Evolutionary conservation across 2,797 vertebrate genomes (phyloP).

Genomic region (Synaphobranchus kaupii): DNA sequence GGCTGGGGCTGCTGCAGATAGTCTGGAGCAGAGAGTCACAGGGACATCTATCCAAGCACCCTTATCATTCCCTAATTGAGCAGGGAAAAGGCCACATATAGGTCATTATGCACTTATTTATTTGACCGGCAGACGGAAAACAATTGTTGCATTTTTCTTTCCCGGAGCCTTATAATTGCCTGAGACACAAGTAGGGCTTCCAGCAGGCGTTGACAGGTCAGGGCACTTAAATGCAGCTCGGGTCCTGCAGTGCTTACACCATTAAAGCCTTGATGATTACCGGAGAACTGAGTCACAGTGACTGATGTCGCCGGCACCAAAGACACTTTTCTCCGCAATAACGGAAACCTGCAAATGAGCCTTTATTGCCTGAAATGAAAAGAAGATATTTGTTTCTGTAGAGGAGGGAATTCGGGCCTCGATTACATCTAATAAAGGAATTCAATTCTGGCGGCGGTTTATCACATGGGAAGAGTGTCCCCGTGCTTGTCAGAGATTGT

Average conservation of each 20-base stretch:
- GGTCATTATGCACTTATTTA: constrained; percentile 72
- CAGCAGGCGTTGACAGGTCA: constrained; percentile 57
- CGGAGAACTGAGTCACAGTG: constrained; percentile 46
- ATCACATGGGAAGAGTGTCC: constrained; percentile 64
- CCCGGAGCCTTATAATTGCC: constrained; percentile 66
- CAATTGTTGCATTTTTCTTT: constrained; percentile 54
- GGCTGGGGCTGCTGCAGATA: constrained; percentile 54
- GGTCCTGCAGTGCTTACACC: constrained; percentile 57
- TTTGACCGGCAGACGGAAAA: constrained; percentile 63
- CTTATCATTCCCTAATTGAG: constrained; percentile 64
- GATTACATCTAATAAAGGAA: constrained; percentile 67
- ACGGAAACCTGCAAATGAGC: constrained; percentile 54
- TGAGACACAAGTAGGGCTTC: constrained; percentile 60
- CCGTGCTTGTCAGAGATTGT: constrained; percentile 74
- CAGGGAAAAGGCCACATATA: constrained; percentile 58
- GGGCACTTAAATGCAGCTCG: constrained; percentile 57
- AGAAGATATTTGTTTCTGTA: constrained; percentile 58
- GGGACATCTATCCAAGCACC: constrained; percentile 65
- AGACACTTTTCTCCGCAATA: constrained; percentile 49
- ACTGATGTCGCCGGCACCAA: constrained; percentile 51
- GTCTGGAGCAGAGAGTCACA: constrained; percentile 59
- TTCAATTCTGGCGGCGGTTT: constrained; percentile 72
- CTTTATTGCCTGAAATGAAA: constrained; percentile 66
- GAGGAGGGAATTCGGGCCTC: constrained; percentile 51
- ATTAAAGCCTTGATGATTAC: constrained; percentile 67